Evolutionary conservation across 2,797 vertebrate genomes (phyloP).

Genomic region (Alfaro cultratus): DNA sequence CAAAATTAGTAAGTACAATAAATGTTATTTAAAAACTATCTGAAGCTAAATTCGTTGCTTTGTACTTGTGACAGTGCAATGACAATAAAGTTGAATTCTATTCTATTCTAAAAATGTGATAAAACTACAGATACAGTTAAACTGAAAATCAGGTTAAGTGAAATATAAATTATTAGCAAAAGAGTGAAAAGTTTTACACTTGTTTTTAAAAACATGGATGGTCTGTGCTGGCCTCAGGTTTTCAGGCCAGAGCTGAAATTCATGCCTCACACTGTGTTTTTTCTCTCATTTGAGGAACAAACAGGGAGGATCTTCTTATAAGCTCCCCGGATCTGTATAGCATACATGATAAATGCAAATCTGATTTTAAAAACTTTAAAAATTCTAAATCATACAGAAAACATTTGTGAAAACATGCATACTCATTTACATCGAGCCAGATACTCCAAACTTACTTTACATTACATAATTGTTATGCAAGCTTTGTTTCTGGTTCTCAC

Average conservation of each 20-base stretch:
- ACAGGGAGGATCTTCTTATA: background rate
- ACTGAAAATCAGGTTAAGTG: background rate
- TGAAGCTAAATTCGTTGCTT: background rate
- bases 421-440: too few relatives aligned
- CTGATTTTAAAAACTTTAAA: background rate
- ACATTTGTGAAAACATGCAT: background rate
- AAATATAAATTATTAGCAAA: background rate
- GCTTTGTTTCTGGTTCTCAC: background rate
- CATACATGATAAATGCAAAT: background rate
- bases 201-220: background rate
- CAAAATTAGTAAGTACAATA: background rate
- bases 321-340: background rate
- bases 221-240: background rate
- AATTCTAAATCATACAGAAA: background rate
- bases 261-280: background rate
- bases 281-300: background rate
- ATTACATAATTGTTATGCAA: background rate
- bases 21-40: background rate
- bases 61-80: too few relatives aligned
- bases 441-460: too few relatives aligned
- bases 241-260: background rate
- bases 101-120: background rate
- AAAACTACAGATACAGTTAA: background rate
- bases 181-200: background rate
- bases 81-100: too few relatives aligned